Base-by-base conservation (phyloP, 1,140 invertebrate species). In the Heterodera carotae region DNA sequence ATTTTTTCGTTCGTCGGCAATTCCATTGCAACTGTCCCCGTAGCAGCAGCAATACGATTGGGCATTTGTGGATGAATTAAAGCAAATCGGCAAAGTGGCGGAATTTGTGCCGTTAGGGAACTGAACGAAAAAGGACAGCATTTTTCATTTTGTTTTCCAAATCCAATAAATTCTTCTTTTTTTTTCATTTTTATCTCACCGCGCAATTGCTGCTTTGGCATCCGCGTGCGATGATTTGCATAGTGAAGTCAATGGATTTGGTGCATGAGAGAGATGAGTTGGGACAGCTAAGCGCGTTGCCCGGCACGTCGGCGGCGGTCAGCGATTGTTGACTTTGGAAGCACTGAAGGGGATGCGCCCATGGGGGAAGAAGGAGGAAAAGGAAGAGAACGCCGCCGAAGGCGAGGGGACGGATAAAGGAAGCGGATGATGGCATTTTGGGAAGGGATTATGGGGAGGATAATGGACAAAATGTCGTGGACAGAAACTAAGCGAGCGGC, bases 1-100 rank as follows among this genome's bases (percentile, higher is more conserved):
- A 56, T 56, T 56, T 56, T 22, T 56, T 12, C 22, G 48, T 56
- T 56, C 48, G 15, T 56, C 22, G 15, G 48, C 48, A 12, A 22
- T 56, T 22, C 48, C 48, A 12, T 74, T 74, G 29, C 72, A 74
- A 34, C 27, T 74, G 48, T 74, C 72, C 25, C 33, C 72, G 39
- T 74, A 74, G 39, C 72, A 74, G 29, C 72, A 74, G 56, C 72
- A 74, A 62, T 74, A 74, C 18, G 34, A 18, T 12, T 31, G n/a
- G 27, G 18, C 25, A 25, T 74, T 74, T 27, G 10, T 22, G 25
- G 71, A 53, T 36, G 72, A 74, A 62, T 74, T 74, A 8, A 33
- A 62, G 27, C 72, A 74, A 6, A 59, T 25, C 0, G 56, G 34
- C 10, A 25, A 25, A 27, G 53, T 12, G n/a, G 59, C 34, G 15